phyloP scores from a whole-genome alignment of 2,888 invertebrate genomes.

The Epicampocera succincta region DNA sequence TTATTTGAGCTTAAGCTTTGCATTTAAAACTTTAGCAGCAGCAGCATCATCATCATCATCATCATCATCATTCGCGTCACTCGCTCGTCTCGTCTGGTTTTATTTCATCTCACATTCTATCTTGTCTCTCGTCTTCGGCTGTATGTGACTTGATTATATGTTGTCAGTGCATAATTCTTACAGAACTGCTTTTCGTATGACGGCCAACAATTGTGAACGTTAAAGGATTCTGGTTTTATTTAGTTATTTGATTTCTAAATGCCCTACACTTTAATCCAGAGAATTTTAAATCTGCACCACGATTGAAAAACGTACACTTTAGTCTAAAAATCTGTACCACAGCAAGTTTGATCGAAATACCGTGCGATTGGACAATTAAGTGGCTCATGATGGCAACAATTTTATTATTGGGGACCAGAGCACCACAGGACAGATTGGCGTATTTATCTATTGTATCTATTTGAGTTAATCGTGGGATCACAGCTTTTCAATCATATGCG shows the following conservation, averaged over 20 bases:
- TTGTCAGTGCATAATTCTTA: constrained; percentile 42
- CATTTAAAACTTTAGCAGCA: constrained; percentile 51
- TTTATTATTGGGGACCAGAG: too few species aligned
- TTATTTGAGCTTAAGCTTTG: constrained; percentile 64
- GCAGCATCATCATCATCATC: constrained; percentile 29
- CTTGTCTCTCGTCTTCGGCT: constrained; percentile 27
- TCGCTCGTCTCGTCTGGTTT: constrained; percentile 42
- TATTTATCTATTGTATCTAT: too few species aligned
- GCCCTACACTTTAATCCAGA: constrained; percentile 26
- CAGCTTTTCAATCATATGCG: too few species aligned
- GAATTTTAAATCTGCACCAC: too few species aligned
- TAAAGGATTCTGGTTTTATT: constrained; percentile 6
- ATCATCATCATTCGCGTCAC: constrained; percentile 31
- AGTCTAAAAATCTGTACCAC: too few species aligned
- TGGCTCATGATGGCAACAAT: too few species aligned
- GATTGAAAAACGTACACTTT: too few species aligned
- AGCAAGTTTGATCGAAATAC: too few species aligned
- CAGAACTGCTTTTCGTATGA: constrained; percentile 14
- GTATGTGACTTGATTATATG: constrained; percentile 65
- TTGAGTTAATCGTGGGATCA: too few species aligned
- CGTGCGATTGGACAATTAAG: too few species aligned
- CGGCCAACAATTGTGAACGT: constrained; percentile 17
- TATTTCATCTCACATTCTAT: constrained; percentile 1
- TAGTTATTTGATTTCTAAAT: constrained; percentile 6
- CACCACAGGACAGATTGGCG: too few species aligned